Evolutionary conservation across 2,113 vertebrate species (phyloP).

Genomic region (Antechinus stuartii): DNA sequence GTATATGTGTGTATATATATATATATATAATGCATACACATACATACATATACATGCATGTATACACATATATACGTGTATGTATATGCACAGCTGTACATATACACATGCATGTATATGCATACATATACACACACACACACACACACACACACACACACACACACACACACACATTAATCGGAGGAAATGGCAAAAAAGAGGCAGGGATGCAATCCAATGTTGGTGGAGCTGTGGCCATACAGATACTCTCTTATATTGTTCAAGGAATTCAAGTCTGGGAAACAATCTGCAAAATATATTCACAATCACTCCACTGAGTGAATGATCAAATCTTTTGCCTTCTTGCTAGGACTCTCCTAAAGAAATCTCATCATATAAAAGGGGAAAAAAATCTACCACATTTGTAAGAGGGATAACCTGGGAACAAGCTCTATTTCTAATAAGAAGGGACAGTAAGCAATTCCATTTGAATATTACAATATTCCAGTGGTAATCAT

Average conservation of each 20-base stretch:
- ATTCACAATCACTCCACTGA: neutral
- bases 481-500: neutral
- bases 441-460: neutral
- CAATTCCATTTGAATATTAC: neutral
- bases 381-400: neutral
- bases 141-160: too few species aligned
- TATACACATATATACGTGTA: too few species aligned
- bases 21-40: too few species aligned
- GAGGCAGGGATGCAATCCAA: neutral
- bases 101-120: too few species aligned
- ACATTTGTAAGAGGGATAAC: neutral
- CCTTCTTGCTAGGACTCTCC: too few species aligned
- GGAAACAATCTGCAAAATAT: neutral
- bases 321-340: neutral
- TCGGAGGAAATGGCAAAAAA: neutral
- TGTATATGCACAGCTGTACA: too few species aligned
- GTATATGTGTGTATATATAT: too few species aligned
- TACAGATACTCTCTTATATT: neutral
- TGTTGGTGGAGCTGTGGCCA: neutral
- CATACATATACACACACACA: too few species aligned
- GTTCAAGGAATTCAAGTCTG: neutral
- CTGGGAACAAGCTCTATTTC: neutral
- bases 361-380: too few species aligned
- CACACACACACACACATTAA: too few species aligned
- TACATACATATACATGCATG: too few species aligned